Conservation (phyloP, 2,797 vertebrate species). For the Tarsius wallacei region DNA sequence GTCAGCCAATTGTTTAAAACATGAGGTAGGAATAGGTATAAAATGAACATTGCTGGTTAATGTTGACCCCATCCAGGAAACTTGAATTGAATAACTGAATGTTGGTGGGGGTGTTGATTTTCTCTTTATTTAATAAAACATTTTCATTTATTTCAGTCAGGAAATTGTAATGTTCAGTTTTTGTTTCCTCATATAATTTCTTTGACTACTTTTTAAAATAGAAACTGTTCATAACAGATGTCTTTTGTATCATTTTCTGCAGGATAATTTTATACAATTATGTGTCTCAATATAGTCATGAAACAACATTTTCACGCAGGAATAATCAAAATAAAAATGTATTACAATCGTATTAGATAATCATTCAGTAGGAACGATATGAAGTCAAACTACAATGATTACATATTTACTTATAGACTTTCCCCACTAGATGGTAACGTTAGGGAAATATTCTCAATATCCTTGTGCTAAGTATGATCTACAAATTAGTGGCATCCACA, state of each 20-base stretch:
- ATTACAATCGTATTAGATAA: neutral
- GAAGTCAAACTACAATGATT: neutral
- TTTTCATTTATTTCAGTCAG: slow-evolving; percentile 30
- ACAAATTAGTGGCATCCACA: neutral
- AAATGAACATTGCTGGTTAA: slow-evolving; percentile 1
- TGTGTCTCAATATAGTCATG: slow-evolving; percentile 31
- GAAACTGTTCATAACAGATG: neutral
- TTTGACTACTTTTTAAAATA: slow-evolving; percentile 43
- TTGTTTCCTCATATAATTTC: slow-evolving; percentile 40
- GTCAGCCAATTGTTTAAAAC: neutral
- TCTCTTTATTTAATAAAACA: slow-evolving; percentile 20
- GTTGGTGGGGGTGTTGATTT: neutral
- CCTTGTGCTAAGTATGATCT: neutral
- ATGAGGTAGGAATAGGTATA: neutral
- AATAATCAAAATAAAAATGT: slow-evolving; percentile 42
- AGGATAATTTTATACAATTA: slow-evolving; percentile 33
- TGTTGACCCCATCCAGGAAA: slow-evolving; percentile 9
- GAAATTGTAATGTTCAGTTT: neutral
- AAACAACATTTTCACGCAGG: slow-evolving; percentile 31
- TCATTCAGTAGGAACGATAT: neutral
- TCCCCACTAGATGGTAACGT: neutral
- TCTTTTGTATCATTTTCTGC: neutral
- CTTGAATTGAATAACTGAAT: slow-evolving; percentile 38
- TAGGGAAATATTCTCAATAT: neutral
- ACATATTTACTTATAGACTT: neutral